A percentile compares a stretch with the other conserved stretches of the same genome.
phyloP scores from a whole-genome alignment of 2,113 vertebrate species.

The Megaceryle torquata region DNA sequence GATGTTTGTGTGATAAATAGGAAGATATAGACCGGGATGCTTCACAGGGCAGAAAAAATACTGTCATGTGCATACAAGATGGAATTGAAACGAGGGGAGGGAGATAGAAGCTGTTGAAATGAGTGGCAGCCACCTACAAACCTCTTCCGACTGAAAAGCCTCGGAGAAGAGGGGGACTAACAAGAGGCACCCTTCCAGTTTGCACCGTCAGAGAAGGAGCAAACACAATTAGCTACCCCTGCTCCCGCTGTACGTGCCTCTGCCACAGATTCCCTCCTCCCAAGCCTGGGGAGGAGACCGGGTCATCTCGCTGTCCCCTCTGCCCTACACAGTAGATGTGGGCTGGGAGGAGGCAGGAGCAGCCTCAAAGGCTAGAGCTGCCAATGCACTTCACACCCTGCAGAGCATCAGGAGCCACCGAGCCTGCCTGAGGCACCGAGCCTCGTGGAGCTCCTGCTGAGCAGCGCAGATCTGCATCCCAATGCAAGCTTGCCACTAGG shows the following conservation, averaged over 20 bases:
- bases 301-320: background rate
- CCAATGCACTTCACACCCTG: background rate
- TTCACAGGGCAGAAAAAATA: conserved; percentile 21
- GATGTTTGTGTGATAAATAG: conserved; percentile 32
- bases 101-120: background rate
- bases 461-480: background rate
- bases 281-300: background rate
- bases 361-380: background rate
- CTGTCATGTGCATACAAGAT: background rate
- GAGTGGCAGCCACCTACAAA: conserved; percentile 18
- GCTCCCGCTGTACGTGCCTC: accelerated
- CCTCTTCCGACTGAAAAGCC: background rate
- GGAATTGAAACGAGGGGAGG: background rate
- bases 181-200: background rate
- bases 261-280: background rate
- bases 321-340: background rate
- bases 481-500: background rate
- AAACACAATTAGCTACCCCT: background rate
- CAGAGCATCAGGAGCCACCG: background rate
- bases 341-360: background rate
- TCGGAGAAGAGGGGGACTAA: background rate
- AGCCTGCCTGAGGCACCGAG: conserved; percentile 12
- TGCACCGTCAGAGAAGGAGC: background rate
- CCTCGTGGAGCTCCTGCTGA: background rate
- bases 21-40: background rate